Evolutionary conservation across 2,888 invertebrate genomes (phyloP).

Genomic region (Drosophila pegasa): DNA sequence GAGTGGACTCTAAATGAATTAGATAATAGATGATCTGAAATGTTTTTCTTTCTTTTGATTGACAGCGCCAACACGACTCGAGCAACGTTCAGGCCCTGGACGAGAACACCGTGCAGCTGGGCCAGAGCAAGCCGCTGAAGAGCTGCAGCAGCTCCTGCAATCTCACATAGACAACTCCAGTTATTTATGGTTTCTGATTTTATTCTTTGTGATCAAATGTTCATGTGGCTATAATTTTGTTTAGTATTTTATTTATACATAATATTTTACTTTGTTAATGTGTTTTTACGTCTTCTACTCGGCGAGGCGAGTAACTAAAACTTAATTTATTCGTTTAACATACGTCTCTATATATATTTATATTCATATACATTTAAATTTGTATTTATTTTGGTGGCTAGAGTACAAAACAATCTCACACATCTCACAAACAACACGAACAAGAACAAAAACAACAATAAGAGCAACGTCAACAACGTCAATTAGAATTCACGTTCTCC

Average conservation of each 20-base stretch:
- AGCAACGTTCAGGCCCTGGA: constrained; percentile 87
- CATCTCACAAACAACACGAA: constrained; percentile 45
- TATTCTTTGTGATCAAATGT: constrained; percentile 70
- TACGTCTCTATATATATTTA: constrained; percentile 33
- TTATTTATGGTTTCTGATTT: constrained; percentile 27
- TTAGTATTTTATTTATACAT: constrained; percentile 57
- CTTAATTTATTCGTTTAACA: constrained; percentile 60
- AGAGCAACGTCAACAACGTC: constrained; percentile 59
- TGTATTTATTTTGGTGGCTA: constrained; percentile 65
- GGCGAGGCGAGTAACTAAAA: constrained; percentile 29
- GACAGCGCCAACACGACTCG: constrained; percentile 91
- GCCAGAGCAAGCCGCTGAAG: constrained; percentile 88
- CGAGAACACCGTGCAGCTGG: constrained; percentile 89
- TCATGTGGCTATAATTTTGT: constrained; percentile 76
- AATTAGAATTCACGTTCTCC: constrained; percentile 44
- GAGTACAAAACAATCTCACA: constrained; percentile 76
- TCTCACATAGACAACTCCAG: constrained; percentile 76
- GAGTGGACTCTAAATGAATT: too few species aligned
- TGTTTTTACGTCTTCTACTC: constrained; percentile 51
- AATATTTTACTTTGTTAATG: constrained; percentile 50
- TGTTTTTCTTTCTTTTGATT: too few species aligned
- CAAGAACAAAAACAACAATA: constrained; percentile 16
- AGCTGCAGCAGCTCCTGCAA: constrained; percentile 88
- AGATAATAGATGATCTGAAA: too few species aligned
- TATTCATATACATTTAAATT: constrained; percentile 31